Evolutionary conservation across 2,113 vertebrate genomes (phyloP).

Genomic region (Stercorarius parasiticus): DNA sequence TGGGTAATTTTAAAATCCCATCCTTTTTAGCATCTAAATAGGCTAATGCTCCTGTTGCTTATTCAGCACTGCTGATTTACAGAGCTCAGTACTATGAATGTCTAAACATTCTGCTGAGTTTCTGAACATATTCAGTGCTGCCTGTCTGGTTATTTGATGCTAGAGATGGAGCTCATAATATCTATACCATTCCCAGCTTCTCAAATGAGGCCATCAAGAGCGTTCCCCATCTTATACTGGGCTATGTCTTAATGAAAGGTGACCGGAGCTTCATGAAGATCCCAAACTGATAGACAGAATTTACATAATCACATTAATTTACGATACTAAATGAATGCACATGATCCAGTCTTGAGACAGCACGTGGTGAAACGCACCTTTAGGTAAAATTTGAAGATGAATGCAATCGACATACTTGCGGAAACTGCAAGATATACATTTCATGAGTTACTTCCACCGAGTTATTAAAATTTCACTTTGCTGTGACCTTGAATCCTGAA

Average conservation of each 20-base stretch:
- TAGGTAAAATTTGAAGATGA: constrained; percentile 31
- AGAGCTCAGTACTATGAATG: not conserved
- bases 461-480: not conserved
- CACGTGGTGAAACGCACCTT: not conserved
- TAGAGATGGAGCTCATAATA: not conserved
- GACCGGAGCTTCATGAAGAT: constrained; percentile 33
- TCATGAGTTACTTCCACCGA: not conserved
- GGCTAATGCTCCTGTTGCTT: constrained; percentile 55
- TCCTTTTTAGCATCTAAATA: constrained; percentile 56
- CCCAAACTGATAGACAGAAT: constrained; percentile 14
- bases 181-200: not conserved
- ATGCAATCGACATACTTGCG: not conserved
- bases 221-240: not conserved
- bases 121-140: not conserved
- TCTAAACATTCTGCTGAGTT: constrained; percentile 23
- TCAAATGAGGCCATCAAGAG: constrained; percentile 28
- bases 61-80: constrained; percentile 57
- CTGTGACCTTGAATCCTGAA: constrained; percentile 7
- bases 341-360: not conserved
- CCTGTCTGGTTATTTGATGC: not conserved
- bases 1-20: constrained; percentile 43
- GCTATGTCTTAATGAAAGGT: constrained; percentile 2
- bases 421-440: not conserved
- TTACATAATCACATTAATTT: constrained; percentile 53
- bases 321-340: not conserved